phyloP scores from a whole-genome alignment of 2,797 vertebrate species.

The Urosaurus nigricauda region DNA sequence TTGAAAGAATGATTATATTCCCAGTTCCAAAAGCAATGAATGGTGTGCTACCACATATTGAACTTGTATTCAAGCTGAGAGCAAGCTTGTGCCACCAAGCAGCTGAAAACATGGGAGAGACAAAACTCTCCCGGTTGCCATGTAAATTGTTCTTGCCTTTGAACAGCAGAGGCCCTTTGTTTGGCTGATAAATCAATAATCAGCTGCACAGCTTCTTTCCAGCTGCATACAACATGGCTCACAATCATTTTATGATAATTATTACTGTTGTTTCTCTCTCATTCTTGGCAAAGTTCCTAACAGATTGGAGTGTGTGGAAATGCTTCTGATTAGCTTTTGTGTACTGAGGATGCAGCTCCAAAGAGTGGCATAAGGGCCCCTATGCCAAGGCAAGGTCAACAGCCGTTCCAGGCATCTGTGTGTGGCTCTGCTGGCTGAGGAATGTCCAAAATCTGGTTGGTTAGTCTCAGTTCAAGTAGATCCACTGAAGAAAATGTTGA shows the following conservation, averaged over 20 bases:
- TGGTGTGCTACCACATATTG: fast-evolving
- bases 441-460: too few relatives aligned
- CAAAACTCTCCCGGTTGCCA: background rate
- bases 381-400: background rate
- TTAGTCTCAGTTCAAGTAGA: background rate
- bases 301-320: background rate
- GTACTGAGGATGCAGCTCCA: background rate
- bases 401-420: background rate
- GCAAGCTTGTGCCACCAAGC: background rate
- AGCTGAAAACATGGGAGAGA: background rate
- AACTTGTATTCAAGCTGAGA: background rate
- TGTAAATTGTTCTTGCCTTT: background rate
- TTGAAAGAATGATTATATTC: constrained; percentile 5
- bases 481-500: background rate
- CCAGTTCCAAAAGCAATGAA: background rate
- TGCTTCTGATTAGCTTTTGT: background rate
- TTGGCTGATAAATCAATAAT: constrained; percentile 32
- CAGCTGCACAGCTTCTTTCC: constrained; percentile 9
- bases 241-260: background rate
- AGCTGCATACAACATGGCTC: background rate
- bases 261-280: background rate
- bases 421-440: background rate
- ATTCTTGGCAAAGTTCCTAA: background rate
- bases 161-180: background rate
- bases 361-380: background rate